Percentiles rank a stretch among this genome's conserved stretches.
phyloP scores from a whole-genome alignment of 2,113 vertebrate species.

The Montifringilla adamsi region DNA sequence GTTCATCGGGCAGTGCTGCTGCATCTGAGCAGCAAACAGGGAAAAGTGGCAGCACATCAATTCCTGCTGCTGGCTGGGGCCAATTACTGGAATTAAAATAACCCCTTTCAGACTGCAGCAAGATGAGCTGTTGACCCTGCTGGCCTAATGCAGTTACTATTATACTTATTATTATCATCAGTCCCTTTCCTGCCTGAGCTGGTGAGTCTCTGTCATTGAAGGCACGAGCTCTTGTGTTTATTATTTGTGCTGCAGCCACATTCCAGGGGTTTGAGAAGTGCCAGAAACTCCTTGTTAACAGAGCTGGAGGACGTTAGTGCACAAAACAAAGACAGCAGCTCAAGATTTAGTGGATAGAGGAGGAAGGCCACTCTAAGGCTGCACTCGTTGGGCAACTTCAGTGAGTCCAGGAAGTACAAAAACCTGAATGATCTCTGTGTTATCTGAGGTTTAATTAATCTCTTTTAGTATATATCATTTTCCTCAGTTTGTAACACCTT shows the following conservation, averaged over 20 bases:
- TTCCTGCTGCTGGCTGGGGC: neutral
- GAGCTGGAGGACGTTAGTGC: neutral
- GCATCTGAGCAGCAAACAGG: neutral
- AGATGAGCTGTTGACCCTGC: conserved; percentile 6
- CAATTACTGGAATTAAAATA: conserved; percentile 52
- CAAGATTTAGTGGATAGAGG: neutral
- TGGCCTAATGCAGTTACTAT: neutral
- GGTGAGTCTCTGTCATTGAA: neutral
- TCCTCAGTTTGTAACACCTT: neutral
- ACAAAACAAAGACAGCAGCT: neutral
- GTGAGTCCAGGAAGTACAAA: neutral
- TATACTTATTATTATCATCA: neutral
- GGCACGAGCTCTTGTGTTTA: fast-evolving
- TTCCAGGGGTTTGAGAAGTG: neutral
- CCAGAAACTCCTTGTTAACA: neutral
- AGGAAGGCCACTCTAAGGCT: neutral
- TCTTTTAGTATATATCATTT: neutral
- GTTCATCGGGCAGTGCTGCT: neutral
- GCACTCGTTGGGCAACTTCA: neutral
- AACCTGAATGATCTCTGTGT: neutral
- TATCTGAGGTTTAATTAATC: neutral
- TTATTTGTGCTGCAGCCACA: neutral
- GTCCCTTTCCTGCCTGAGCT: neutral
- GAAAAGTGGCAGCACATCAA: neutral
- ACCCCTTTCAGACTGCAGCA: conserved; percentile 10